Conservation (phyloP, 2,797 vertebrate genomes). For the Danionella dracula region DNA sequence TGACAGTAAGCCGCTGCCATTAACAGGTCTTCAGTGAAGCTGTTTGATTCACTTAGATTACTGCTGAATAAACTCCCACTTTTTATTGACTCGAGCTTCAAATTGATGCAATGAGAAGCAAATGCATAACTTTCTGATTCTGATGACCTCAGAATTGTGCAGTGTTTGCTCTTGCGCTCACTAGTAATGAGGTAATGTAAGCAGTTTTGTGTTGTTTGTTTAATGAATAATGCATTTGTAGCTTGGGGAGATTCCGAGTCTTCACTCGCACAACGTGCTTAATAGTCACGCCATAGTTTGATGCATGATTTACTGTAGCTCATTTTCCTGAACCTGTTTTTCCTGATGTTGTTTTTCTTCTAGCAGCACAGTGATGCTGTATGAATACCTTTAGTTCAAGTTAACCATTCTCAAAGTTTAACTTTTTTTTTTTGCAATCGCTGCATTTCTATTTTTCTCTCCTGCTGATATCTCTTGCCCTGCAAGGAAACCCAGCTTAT, state of each 20-base stretch:
- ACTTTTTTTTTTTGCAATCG: background rate
- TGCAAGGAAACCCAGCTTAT: constrained; percentile 1
- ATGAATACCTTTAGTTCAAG: background rate
- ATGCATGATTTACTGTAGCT: background rate
- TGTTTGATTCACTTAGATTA: constrained; percentile 22
- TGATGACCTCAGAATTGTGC: background rate
- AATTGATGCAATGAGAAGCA: background rate
- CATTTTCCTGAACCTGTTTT: constrained; percentile 13
- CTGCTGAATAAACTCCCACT: background rate
- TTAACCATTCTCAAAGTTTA: background rate
- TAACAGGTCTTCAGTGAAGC: constrained; percentile 16
- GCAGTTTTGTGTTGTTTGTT: background rate
- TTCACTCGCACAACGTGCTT: background rate
- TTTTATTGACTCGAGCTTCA: background rate
- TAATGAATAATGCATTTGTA: constrained; percentile 3
- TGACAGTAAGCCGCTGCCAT: constrained; percentile 17
- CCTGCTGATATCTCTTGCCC: background rate
- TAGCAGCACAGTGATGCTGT: background rate
- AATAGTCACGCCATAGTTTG: background rate
- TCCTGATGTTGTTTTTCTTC: background rate
- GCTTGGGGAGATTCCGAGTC: background rate
- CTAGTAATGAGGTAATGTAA: background rate
- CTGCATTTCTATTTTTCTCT: background rate
- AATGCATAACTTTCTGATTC: background rate
- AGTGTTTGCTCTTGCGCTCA: background rate